Evolutionary conservation across 2,888 invertebrate genomes (phyloP), one percentile per base, ranked within the genome.

Genomic region (Nomada hirtipes): DNA sequence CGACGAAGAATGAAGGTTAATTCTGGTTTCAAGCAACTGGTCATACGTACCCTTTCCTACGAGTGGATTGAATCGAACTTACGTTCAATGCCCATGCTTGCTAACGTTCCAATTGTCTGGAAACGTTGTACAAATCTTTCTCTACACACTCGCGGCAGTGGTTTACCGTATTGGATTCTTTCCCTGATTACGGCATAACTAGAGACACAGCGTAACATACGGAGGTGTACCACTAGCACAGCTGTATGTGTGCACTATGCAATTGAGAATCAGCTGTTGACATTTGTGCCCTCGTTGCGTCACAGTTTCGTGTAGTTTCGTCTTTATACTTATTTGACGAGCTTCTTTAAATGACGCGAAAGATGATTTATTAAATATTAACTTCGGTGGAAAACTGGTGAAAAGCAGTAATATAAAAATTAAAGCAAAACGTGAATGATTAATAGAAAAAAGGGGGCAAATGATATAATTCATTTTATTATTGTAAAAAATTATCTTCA

Each of bases 1-100:
- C 71, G 23, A 29, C 57, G 55, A 50, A 59, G 63, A 67, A 75
- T 73, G 72, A 85, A 78, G 82, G 81, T 78, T 71, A 29, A 55
- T 23, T 59, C 26, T 53, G 47, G 60, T 82, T 68, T 26, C 55
- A 61, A 53, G n/a, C 57, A 53, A 71, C 47, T 69, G 68, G 50
- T 64, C 68, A 20, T n/a, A 36, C 7, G 36, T 7, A 75, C 44
- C 76, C 70, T 57, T 64, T 57, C 52, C 53, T 42, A 4, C 26
- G n/a, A 26, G 44, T 23, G 68, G 15, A 68, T 57, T 42, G 36
- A 71, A 53, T 9, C n/a, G 20, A 47, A 15, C 18, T 55, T 26
- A 10, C 47, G 15, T 67, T 52, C 55, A 20, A 4, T 52, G 55
- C 26, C 65, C 2, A 55, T 67, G 23, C 60, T 47, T 23, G 73